phyloP scores from a whole-genome alignment of 64 coral and sea anemone species.

The Pachyseris speciosa region DNA sequence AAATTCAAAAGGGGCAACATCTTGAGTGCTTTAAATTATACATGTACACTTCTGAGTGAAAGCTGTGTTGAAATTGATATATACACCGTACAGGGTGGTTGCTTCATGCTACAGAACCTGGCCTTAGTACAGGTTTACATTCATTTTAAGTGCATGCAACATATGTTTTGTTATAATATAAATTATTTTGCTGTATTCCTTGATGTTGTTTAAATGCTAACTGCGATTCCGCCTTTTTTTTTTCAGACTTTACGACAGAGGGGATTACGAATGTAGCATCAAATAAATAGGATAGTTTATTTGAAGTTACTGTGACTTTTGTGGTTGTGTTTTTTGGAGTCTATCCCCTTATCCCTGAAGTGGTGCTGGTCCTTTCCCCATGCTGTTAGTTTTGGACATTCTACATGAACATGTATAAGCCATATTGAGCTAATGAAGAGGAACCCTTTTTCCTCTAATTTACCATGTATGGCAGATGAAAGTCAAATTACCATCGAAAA shows the following conservation, averaged over 20 bases:
- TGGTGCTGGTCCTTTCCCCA: not conserved
- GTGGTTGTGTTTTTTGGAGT: not conserved
- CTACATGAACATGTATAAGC: too few relatives aligned
- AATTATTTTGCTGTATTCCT: not conserved
- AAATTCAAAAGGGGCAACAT: too few relatives aligned
- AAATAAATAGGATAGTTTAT: not conserved
- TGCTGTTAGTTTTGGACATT: not conserved
- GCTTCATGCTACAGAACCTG: too few relatives aligned
- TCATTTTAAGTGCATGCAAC: not conserved
- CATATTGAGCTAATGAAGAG: too few relatives aligned
- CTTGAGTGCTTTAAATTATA: too few relatives aligned
- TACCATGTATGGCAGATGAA: too few relatives aligned
- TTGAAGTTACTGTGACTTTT: not conserved
- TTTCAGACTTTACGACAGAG: slow-evolving; percentile 51
- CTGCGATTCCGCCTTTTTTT: not conserved
- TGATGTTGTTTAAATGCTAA: not conserved
- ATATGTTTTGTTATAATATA: not conserved
- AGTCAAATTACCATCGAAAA: too few relatives aligned
- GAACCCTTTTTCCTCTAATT: too few relatives aligned
- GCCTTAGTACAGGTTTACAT: not conserved
- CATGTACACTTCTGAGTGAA: too few relatives aligned
- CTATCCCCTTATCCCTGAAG: not conserved
- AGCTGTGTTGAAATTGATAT: too few relatives aligned
- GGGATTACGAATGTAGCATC: slow-evolving; percentile 42
- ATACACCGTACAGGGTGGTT: too few relatives aligned